Conservation (phyloP, 2,797 vertebrate genomes). For the Gallirallus australis region DNA sequence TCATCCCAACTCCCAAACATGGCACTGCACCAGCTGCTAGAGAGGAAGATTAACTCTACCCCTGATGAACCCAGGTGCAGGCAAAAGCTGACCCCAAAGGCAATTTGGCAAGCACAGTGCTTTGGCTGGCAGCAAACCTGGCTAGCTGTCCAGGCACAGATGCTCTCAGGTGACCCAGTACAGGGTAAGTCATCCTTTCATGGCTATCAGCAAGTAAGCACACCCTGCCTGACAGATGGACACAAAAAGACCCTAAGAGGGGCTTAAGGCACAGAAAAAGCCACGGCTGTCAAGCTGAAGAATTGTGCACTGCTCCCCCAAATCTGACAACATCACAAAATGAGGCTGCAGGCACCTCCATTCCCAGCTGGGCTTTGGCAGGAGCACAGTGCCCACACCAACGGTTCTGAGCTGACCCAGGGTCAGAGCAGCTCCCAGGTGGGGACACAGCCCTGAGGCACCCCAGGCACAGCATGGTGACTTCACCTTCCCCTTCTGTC, state of each 20-base stretch:
- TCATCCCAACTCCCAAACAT: too few species aligned
- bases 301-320: not conserved
- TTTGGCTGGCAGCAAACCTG: not conserved
- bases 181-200: not conserved
- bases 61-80: not conserved
- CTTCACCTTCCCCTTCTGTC: not conserved
- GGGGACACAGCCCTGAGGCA: not conserved
- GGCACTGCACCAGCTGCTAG: too few species aligned
- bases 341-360: not conserved
- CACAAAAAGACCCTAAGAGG: not conserved
- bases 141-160: fast-evolving
- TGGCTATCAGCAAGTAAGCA: not conserved
- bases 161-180: not conserved
- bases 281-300: not conserved
- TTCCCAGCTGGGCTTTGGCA: not conserved
- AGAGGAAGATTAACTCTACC: too few species aligned
- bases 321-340: not conserved
- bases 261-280: not conserved
- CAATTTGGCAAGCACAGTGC: fast-evolving
- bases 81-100: not conserved
- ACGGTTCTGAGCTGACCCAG: not conserved
- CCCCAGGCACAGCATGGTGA: not conserved
- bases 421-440: not conserved
- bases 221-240: not conserved
- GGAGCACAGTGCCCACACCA: not conserved